A percentile compares a stretch with the other conserved stretches of the same genome.
Evolutionary conservation across 1,140 invertebrate species (phyloP).

Genomic region (Euwallacea similis): DNA sequence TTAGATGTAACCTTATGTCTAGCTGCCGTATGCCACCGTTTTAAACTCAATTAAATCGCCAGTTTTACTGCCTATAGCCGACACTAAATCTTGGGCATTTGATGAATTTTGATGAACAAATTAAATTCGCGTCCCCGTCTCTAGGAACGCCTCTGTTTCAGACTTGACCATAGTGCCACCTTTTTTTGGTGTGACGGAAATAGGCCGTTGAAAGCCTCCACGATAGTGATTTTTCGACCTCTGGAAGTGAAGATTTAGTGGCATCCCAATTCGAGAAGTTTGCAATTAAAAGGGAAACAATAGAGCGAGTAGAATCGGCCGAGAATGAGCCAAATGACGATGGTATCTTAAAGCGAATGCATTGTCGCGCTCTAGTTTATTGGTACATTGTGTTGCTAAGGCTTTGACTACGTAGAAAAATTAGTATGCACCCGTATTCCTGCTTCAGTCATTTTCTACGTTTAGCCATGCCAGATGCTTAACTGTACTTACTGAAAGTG

Average conservation of each 20-base stretch:
- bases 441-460: neutral
- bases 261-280: neutral
- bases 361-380: conserved; percentile 32
- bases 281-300: conserved; percentile 33
- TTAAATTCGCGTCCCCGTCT: too few species aligned
- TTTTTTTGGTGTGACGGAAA: too few species aligned
- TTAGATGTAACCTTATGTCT: too few species aligned
- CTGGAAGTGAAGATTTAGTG: neutral
- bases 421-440: neutral
- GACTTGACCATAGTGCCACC: too few species aligned
- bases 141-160: too few species aligned
- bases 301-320: conserved; percentile 21
- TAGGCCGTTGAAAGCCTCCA: too few species aligned
- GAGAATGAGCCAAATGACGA: conserved; percentile 27
- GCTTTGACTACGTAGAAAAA: conserved; percentile 16
- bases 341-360: conserved; percentile 24
- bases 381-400: conserved; percentile 28
- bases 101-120: too few species aligned
- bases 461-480: neutral
- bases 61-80: too few species aligned
- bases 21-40: too few species aligned
- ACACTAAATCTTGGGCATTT: too few species aligned
- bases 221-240: too few species aligned
- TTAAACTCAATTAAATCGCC: too few species aligned
- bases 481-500: neutral